Conservation (phyloP, 2,113 vertebrate species). For the Hypocryptadius cinnamomeus region DNA sequence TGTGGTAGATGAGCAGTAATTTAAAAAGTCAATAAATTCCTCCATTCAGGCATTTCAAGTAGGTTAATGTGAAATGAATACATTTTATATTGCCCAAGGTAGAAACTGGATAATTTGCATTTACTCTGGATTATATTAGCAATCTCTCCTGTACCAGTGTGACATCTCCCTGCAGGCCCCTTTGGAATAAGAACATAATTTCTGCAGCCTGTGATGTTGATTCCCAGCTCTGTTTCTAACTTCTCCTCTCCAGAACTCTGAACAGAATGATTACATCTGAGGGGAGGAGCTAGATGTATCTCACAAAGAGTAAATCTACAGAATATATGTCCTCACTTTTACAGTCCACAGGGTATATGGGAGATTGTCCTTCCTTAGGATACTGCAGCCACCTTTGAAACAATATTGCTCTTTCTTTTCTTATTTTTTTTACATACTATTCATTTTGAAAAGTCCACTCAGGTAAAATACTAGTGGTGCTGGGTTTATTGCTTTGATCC, state of each 20-base stretch:
- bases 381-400: background rate
- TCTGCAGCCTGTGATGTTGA: background rate
- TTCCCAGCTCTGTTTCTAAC: background rate
- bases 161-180: background rate
- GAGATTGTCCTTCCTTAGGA: background rate
- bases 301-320: background rate
- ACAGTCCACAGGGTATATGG: background rate
- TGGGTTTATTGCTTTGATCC: background rate
- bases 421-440: background rate
- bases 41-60: background rate
- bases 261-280: background rate
- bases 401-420: background rate
- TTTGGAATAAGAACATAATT: background rate
- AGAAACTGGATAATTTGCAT: background rate
- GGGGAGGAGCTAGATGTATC: background rate
- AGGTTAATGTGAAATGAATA: background rate
- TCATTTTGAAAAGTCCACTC: background rate
- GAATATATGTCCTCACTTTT: background rate
- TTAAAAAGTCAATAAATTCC: slow-evolving; percentile 13
- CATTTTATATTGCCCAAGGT: background rate
- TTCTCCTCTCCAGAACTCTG: background rate
- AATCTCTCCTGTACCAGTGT: background rate
- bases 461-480: background rate
- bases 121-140: background rate
- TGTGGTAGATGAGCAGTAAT: background rate